Conservation (phyloP, 2,113 vertebrate species). For the Cyphotilapia sp. region DNA sequence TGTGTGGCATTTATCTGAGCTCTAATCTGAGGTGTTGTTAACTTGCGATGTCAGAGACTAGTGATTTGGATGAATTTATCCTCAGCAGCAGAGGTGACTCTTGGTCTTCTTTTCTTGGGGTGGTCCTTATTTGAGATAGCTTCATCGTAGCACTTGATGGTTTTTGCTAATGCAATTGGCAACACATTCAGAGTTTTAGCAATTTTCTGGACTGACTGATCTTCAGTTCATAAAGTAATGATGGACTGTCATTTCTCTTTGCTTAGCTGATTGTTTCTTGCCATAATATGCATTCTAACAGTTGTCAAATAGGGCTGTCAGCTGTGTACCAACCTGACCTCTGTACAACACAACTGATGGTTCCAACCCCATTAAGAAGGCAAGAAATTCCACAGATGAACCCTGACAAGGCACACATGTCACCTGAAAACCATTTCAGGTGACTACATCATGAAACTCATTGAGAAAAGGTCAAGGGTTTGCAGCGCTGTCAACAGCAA, state of each 20-base stretch:
- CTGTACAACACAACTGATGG: background rate
- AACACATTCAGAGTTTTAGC: background rate
- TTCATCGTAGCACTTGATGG: background rate
- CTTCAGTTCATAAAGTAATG: background rate
- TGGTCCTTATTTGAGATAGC: background rate
- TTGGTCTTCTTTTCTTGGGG: background rate
- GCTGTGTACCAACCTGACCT: background rate
- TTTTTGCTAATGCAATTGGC: background rate
- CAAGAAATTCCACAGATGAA: background rate
- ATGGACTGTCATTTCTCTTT: background rate
- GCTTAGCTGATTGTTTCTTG: background rate
- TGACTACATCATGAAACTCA: background rate
- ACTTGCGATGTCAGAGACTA: background rate
- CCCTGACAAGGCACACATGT: background rate
- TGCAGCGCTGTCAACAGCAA: background rate
- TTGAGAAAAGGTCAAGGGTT: background rate
- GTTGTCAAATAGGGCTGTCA: background rate
- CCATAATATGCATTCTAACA: background rate
- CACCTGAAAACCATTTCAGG: background rate
- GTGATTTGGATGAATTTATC: background rate
- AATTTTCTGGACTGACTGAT: background rate
- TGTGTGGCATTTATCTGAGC: background rate
- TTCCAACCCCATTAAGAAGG: background rate
- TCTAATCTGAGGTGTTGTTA: background rate
- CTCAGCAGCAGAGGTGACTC: background rate